phyloP scores from a whole-genome alignment of 2,888 invertebrate genomes.

The Lathronympha strigana region DNA sequence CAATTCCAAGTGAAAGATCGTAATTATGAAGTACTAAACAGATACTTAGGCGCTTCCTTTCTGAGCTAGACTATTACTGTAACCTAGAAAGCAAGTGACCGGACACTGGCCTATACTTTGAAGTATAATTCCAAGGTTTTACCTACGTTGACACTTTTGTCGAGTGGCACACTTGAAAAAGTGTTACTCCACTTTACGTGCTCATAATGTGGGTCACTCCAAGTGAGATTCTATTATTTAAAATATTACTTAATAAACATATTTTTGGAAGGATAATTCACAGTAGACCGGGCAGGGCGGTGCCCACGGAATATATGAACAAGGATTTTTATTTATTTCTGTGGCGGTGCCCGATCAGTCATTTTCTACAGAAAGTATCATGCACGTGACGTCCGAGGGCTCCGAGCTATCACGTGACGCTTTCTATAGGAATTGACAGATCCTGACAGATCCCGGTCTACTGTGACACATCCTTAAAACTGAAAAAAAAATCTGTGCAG shows the following conservation, averaged over 20 bases:
- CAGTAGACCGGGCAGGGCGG: too few relatives aligned
- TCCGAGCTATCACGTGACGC: too few relatives aligned
- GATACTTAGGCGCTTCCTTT: conserved; percentile 16
- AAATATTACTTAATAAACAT: neutral
- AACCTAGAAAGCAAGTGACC: conserved; percentile 67
- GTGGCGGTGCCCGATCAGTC: too few relatives aligned
- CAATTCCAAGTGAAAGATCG: neutral
- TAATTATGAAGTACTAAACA: neutral
- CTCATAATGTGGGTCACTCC: conserved; percentile 1
- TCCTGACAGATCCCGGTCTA: too few relatives aligned
- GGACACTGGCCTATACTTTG: conserved; percentile 53
- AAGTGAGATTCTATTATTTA: neutral
- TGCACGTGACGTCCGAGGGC: too few relatives aligned
- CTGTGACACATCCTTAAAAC: too few relatives aligned
- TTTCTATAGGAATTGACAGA: too few relatives aligned
- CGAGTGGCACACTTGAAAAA: conserved; percentile 12
- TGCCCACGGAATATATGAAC: too few relatives aligned
- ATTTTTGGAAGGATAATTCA: too few relatives aligned
- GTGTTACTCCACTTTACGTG: conserved; percentile 29
- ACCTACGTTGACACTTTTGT: conserved; percentile 41
- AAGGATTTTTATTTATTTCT: too few relatives aligned
- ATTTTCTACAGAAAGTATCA: too few relatives aligned
- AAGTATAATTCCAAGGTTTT: conserved; percentile 51
- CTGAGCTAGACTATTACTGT: conserved; percentile 51
- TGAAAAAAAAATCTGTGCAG: too few relatives aligned